These are phyloP conservation scores for Drosophila colorata DNA, from an alignment of 2,888 invertebrate genomes.

Conservation along the genomic window DNA sequence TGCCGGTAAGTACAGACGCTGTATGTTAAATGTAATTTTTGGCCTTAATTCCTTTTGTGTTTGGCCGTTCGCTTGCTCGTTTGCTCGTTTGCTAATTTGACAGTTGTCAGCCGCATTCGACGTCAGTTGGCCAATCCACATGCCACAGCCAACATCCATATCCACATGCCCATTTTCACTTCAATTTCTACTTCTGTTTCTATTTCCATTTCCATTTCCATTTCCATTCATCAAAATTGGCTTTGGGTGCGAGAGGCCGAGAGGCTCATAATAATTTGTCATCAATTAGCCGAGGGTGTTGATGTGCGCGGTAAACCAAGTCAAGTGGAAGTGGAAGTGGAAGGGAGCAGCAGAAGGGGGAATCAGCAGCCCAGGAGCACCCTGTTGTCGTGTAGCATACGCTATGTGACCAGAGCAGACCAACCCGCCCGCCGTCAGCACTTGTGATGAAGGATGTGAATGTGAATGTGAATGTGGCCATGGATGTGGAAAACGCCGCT, in stretches of 20 bases:
- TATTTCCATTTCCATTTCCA: conserved; percentile 32
- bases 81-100: conserved; percentile 75
- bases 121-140: conserved; percentile 63
- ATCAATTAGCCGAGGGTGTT: conserved; percentile 82
- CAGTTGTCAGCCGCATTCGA: conserved; percentile 71
- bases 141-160: conserved; percentile 15
- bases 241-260: conserved; percentile 70
- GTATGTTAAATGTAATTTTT: conserved; percentile 67
- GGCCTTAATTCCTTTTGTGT: conserved; percentile 71
- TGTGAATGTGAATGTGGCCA: conserved; percentile 15
- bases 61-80: conserved; percentile 52
- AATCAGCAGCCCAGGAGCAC: conserved; percentile 40
- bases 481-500: not conserved
- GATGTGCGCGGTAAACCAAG: conserved; percentile 80
- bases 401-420: conserved; percentile 62
- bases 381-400: conserved; percentile 70
- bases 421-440: conserved; percentile 27
- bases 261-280: conserved; percentile 80
- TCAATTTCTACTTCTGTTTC: conserved; percentile 10
- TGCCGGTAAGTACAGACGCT: conserved; percentile 17
- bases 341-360: conserved; percentile 44
- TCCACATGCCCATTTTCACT: conserved; percentile 1
- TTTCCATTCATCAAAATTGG: conserved; percentile 78
- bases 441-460: conserved; percentile 22
- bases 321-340: no score